Base-by-base conservation (phyloP, 2,888 invertebrate genomes). In the Chalcosyrphus nemorum region DNA sequence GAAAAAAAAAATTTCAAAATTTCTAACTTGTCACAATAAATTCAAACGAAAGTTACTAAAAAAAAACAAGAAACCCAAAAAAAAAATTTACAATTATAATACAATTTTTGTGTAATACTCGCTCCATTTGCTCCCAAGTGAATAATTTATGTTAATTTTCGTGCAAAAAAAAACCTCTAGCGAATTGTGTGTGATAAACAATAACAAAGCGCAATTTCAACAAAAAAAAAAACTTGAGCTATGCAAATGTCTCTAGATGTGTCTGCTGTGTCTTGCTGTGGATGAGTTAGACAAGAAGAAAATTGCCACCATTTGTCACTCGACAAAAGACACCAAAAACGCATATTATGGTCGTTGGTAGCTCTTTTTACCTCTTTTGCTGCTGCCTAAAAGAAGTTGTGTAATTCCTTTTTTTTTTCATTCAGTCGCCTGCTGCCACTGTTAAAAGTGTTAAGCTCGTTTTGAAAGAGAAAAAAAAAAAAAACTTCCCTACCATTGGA, bases 231-330 rank as follows among this genome's bases (percentile, higher is more conserved):
- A n/a, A 38, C 54, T 17, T 41, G 32, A 52, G 13, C 24, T 65
- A 78, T 59, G 52, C 15, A 66, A 24, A 24, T 24, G 3, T 24
- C 24, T 4, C 2, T 24, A 24, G n/a, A 38, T 59, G 35, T 63
- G 70, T 63, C 38, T 35, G 41, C 1, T 54, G 24, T 63, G n/a
- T n/a, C n/a, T n/a, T n/a, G n/a, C n/a, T n/a, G n/a, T 2, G 70
- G 66, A 75, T 70, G 61, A 13, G 68, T 50, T 15, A 1, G 35
- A 52, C 35, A 27, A 35, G 29, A 54, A 50, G 70, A 63, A 81
- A n/a, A 81, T 63, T 81, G 76, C 81, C 29, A 54, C 71, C 76
- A 81, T 81, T 81, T 81, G 76, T 81, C 81, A 81, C 81, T 59
- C 59, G 4, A 72, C 9, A 7, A 35, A 11, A 45, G 61, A 43